These are phyloP conservation scores for Typhlomys cinereus DNA, from an alignment of 2,113 vertebrate genomes.

Conservation along the genomic window DNA sequence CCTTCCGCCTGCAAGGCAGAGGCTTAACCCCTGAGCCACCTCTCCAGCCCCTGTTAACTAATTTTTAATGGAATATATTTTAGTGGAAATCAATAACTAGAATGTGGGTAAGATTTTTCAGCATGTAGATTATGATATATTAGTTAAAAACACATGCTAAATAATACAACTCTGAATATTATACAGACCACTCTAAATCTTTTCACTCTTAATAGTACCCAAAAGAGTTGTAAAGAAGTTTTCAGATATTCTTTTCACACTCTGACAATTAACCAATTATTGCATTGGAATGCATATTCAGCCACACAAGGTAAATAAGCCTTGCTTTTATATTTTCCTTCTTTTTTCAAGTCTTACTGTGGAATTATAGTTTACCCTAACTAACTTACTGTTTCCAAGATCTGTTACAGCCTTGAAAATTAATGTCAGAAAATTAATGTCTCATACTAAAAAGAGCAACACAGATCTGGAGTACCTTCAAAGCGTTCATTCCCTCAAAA, in stretches of 20 bases:
- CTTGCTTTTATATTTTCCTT: too few species aligned
- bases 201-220: fast-evolving
- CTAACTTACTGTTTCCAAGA: neutral
- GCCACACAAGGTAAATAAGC: neutral
- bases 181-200: neutral
- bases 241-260: neutral
- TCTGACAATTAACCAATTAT: neutral
- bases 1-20: too few species aligned
- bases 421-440: neutral
- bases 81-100: neutral
- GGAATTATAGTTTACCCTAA: neutral
- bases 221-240: neutral
- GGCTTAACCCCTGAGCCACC: too few species aligned
- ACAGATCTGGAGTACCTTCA: fast-evolving
- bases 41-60: too few species aligned
- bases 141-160: neutral
- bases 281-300: neutral
- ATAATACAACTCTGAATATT: neutral
- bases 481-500: neutral
- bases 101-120: neutral
- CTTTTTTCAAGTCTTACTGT: too few species aligned
- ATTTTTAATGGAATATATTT: neutral
- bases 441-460: neutral
- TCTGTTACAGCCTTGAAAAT: neutral
- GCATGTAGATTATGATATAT: neutral